Conservation (phyloP, 2,888 invertebrate species). For the Oxycera nigricornis region DNA sequence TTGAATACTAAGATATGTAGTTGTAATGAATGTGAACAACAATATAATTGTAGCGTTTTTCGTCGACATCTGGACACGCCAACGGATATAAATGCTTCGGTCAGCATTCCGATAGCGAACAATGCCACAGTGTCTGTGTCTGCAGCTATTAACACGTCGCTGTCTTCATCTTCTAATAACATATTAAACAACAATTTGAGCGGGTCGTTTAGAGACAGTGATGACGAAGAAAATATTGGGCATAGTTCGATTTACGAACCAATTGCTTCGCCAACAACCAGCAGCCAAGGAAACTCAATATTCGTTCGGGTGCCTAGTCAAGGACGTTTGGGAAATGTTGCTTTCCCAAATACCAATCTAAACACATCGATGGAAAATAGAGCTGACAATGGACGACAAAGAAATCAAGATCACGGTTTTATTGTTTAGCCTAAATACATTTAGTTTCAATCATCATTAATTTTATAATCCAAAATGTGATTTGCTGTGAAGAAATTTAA, state of each 20-base stretch:
- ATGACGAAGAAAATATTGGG: slow-evolving; percentile 51
- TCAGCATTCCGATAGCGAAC: slow-evolving; percentile 56
- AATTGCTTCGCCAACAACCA: slow-evolving; percentile 43
- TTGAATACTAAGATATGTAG: neutral
- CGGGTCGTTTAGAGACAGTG: slow-evolving; percentile 60
- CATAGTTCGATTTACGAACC: slow-evolving; percentile 59
- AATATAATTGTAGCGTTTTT: slow-evolving; percentile 8
- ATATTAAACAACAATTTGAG: slow-evolving; percentile 62
- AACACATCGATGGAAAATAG: neutral
- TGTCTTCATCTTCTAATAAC: slow-evolving; percentile 56
- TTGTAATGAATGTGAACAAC: neutral
- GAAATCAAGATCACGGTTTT: slow-evolving; percentile 16
- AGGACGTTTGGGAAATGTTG: slow-evolving; percentile 60
- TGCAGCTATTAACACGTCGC: slow-evolving; percentile 30
- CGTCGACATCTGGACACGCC: slow-evolving; percentile 43
- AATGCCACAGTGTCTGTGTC: slow-evolving; percentile 34
- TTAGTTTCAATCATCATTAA: slow-evolving; percentile 5
- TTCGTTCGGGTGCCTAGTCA: slow-evolving; percentile 58
- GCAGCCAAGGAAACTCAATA: slow-evolving; percentile 49
- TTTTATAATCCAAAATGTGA: slow-evolving; percentile 33
- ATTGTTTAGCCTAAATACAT: slow-evolving; percentile 17
- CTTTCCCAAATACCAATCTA: slow-evolving; percentile 54
- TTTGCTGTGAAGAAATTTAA: slow-evolving; percentile 27
- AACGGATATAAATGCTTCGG: slow-evolving; percentile 28
- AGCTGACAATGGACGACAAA: neutral